Base-by-base conservation (phyloP, 2,888 invertebrate species). In the Hypena proboscidalis region DNA sequence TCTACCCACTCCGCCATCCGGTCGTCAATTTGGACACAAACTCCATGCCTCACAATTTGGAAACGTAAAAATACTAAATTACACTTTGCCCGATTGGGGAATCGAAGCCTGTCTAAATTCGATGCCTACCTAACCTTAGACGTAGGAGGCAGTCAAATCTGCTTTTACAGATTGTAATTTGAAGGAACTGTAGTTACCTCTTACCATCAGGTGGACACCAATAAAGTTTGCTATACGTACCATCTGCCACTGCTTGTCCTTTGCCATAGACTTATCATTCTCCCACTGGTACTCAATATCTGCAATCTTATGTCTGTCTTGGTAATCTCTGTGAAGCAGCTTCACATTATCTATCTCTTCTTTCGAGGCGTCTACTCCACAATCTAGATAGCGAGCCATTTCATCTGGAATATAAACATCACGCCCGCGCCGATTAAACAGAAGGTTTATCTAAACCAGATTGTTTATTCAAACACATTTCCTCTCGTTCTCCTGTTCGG, bases 221-320 rank as follows among this genome's bases (percentile, higher is more conserved):
- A 15, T 1, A 14, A 23, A 2, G 4, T 7, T 20, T 3, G 6
- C 7, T 6, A 9, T 21, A 4, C 43, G 39, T 46, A 86, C 88
- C 65, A 59, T 70, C 15, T 65, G 43, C 75, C 73, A 79, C 14
- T 79, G 77, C 0, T n/a, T 22, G 22, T 90, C 88, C 29, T 73
- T 32, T 0, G 54, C 77, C 0, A 57, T 0, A 0, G 86, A 52
- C 40, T 58, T 70, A 7, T 85, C 83, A 7, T 77, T 70, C 44
- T 78, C 80, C 83, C 81, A 82, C 21, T 78, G 54, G 39, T 64
- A 88, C 21, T 75, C 52, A 1, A 75, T 74, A 0, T 50, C 41
- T 0, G 67, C 50, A 0, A 61, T 53, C 21, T 66, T 69, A 1
- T 81, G 69, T 20, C 67, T 69, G 0, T 63, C 53, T 1, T 53